Evolutionary conservation across 2,797 vertebrate genomes (phyloP), one percentile per base, ranked within the genome.

Genomic region (Apodemus agrarius): DNA sequence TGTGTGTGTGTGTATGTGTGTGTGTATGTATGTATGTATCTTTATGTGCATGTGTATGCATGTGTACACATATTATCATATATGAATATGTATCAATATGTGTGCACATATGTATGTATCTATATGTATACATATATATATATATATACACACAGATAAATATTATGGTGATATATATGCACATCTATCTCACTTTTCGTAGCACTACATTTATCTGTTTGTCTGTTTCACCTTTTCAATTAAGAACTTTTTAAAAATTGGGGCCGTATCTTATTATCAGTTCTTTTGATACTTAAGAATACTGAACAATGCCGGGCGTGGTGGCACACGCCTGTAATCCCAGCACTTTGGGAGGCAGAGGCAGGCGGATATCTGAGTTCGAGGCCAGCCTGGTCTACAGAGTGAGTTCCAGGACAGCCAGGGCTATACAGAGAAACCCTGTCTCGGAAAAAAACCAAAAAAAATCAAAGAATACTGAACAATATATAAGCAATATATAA

Each of bases 221-320:
- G 40, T 86, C 24, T 74, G 11, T 75, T 59, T 94, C 0, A 54
- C 11, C 26, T 65, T 87, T 65, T 78, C 40, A 96, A 76, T 72
- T 79, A 13, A 65, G 7, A 74, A 22, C 83, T 76, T 94, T 80
- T 89, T 95, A 74, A 88, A 88, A 49, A 85, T 67, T 84, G 72
- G 6, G 49, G 40, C 21, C 37, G 6, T 74, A 19, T 80, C 49
- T 86, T 91, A 40, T 59, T 92, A 49, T 31, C 83, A 54, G 24
- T 59, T 85, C 14, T 16, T 92, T 90, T 67, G 16, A 69, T 78
- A n/a, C 31, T n/a, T 69, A 8, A 8, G 16, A 19, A 69, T 49
- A 49, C 46, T n/a, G 83, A 86, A 67, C 21, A 63, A 43, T 43
- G n/a, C n/a, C n/a, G n/a, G n/a, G n/a, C n/a, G n/a, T n/a, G n/a